Base-by-base conservation (phyloP, 2,797 vertebrate genomes). In the Agapornis canus region DNA sequence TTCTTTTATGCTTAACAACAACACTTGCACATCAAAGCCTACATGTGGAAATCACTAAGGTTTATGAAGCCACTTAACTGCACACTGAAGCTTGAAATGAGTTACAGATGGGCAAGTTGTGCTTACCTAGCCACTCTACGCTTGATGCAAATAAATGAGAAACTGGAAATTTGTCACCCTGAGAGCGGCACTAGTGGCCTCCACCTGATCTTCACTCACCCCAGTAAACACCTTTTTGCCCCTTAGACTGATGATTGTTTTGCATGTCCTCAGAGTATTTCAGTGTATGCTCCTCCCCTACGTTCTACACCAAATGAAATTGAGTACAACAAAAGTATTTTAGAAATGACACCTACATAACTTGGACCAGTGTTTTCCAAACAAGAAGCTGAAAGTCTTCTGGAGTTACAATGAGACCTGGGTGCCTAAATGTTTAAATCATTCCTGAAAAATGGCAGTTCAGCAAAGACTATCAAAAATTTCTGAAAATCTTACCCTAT, bases 241-340 rank as follows among this genome's bases (percentile, higher is more conserved):
- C 42, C 42, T 21, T 6, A 40, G 32, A 22, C 11, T 35, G 2
- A 1, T 26, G 49, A 48, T 0, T 48, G 42, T 4, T 78, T 42
- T 35, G 18, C 1, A 2, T 11, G 7, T 8, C 32, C 15, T 26
- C 26, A 11, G 3, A 2, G 7, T 22, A 31, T 40, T 31, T 37
- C 39, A 23, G 22, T 5, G 37, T 25, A 16, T 19, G 17, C 48
- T 17, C n/a, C 10, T 61, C 19, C 31, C 22, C 52, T 6, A 3
- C 5, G 17, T 43, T 51, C 66, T 11, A 29, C 12, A 21, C 1
- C 37, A 14, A 7, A 12, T 4, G 17, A 70, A 73, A 47, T 0
- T 18, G 17, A 56, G 39, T 16, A 29, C 0, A 4, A 42, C 6
- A 6, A 1, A 47, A 43, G 26, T 27, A 39, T 13, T 82, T 19